Evolutionary conservation across 23 tunicate species (phyloP), one percentile per base, ranked within the genome.

Genomic region (Corella eumyota): DNA sequence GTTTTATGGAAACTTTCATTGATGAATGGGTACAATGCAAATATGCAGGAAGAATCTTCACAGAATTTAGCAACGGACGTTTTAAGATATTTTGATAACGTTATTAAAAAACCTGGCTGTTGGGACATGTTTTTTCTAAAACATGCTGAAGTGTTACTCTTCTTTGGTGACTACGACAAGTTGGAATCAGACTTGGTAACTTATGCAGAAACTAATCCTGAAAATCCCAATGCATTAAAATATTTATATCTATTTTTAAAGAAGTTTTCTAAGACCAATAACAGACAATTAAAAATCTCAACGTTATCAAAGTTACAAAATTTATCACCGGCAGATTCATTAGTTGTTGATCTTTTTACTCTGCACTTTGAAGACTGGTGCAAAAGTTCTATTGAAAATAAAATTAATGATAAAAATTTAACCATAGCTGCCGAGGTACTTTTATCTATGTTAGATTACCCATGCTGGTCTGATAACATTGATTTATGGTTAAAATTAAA

Each of bases 141-240:
- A 36, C 75, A 57, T 6, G 54, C 61, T 35, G 69, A 68, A 27
- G 46, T 77, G 2, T 30, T 68, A n/a, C 23, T 48, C 21, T 61
- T 48, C 40, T 77, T 61, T 36, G n/a, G 50, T 34, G 52, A 60
- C 17, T 37, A 32, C 9, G 69, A 61, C 0, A 27, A 46, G 24
- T 24, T 61, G 20, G 34, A 68, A 52, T 56, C 68, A 35, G 68
- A 58, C 23, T 51, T 77, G 26, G 26, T 26, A 36, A n/a, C 19
- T 2, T 68, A 77, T 38, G 61, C 76, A 7, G 58, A 32, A 6
- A 60, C 30, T 4, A 69, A 77, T 45, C 11, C 13, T 23, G 32
- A 59, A 28, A 77, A 77, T 51, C 85, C 85, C 45, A 77, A 77
- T 68, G 85, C 85, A n/a, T 75, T 68, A 30, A 61, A 36, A 30